phyloP scores from a whole-genome alignment of 2,113 vertebrate species.

The Todiramphus chloris region DNA sequence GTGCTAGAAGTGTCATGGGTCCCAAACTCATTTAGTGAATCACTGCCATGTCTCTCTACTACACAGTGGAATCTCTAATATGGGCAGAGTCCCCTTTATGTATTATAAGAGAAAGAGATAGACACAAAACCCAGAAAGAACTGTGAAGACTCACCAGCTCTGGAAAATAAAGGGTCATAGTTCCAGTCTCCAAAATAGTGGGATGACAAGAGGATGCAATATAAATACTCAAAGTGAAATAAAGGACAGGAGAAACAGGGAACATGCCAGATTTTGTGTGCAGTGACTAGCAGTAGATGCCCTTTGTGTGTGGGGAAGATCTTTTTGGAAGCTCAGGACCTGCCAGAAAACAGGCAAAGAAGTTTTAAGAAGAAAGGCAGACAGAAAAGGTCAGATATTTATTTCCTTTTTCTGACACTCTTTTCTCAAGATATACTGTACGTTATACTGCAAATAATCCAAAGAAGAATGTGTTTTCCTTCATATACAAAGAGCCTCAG shows the following conservation, averaged over 20 bases:
- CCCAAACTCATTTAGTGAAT: not conserved
- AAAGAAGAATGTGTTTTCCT: not conserved
- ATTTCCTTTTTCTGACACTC: not conserved
- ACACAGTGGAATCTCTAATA: fast-evolving
- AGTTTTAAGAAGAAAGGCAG: not conserved
- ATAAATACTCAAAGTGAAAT: not conserved
- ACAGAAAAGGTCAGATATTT: not conserved
- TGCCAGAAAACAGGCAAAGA: not conserved
- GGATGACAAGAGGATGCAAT: not conserved
- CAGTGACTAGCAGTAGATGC: not conserved
- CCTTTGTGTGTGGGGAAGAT: not conserved
- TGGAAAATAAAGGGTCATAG: not conserved
- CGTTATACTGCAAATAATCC: not conserved
- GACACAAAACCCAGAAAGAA: not conserved
- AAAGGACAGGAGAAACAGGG: not conserved
- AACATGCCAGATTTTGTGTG: not conserved
- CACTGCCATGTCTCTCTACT: not conserved
- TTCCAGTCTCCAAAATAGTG: not conserved
- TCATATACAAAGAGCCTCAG: not conserved
- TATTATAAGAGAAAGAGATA: not conserved
- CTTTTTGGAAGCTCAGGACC: not conserved
- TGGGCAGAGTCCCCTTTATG: not conserved
- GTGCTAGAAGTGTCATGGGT: not conserved
- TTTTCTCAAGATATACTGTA: not conserved
- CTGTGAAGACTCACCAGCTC: not conserved